Evolutionary conservation across 2,113 vertebrate genomes (phyloP).

Genomic region (Polypterus senegalus): DNA sequence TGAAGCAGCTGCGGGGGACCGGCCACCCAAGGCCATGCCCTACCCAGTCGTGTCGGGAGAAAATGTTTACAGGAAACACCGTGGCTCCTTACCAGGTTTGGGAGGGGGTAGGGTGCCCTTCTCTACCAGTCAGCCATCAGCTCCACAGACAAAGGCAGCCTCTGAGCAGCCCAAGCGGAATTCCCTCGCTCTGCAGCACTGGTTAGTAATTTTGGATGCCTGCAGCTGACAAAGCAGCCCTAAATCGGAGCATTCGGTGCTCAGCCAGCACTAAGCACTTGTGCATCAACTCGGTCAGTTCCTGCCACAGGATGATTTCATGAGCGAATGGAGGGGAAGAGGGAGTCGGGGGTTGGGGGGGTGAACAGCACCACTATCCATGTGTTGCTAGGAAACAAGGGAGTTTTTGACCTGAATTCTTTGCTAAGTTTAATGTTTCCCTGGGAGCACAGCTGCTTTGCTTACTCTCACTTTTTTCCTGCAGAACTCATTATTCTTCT

Average conservation of each 20-base stretch:
- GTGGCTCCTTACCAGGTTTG: conserved; percentile 1
- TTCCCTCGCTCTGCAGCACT: too few species aligned
- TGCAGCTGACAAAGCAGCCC: too few species aligned
- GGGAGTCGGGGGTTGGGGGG: background rate
- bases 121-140: background rate
- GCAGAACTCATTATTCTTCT: too few species aligned
- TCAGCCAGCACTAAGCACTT: background rate
- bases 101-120: background rate
- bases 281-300: conserved; percentile 25
- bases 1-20: too few species aligned
- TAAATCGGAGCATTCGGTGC: too few species aligned
- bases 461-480: conserved; percentile 14
- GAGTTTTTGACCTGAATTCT: conserved; percentile 51
- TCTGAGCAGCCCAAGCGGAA: conserved; percentile 33
- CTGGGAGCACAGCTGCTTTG: conserved; percentile 22
- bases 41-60: background rate
- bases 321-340: conserved; percentile 6
- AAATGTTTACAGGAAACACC: background rate
- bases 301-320: conserved; percentile 11
- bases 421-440: conserved; percentile 31
- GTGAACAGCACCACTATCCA: conserved; percentile 34
- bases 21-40: too few species aligned
- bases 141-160: conserved; percentile 8
- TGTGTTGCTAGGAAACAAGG: conserved; percentile 47
- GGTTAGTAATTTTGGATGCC: too few species aligned